Base-by-base conservation (phyloP, 2,113 vertebrate species). In the Rhodinocichla rosea region DNA sequence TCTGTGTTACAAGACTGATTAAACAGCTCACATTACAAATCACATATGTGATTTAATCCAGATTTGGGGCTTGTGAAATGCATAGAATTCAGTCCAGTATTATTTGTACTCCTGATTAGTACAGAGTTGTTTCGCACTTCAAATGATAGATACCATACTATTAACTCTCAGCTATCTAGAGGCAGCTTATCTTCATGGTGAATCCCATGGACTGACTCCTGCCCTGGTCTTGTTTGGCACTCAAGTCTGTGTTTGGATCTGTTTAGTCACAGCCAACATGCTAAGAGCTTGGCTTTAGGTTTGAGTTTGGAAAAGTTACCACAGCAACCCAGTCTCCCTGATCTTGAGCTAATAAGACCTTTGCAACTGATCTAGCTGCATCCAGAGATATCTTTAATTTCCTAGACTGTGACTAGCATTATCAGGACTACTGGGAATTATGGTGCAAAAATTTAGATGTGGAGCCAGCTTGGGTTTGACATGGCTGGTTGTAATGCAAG, bases 51-150 rank as follows among this genome's bases (percentile, higher is more conserved):
- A 82, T 94, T 89, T 92, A 89, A 82, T 84, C 47, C 78, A 76
- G 64, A 79, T 89, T 75, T 89, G 30, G 27, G 23, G 32, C 27
- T 84, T 89, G 37, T 71, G 78, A 91, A 94, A 59, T 52, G 45
- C 44, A 42, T 44, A 69, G 68, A 64, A 91, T 79, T 60, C 65
- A 82, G 49, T 91, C 60, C 56, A 59, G 62, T 90, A 82, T 39
- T 90, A 64, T 85, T 85, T 79, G 11, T 87, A 53, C 60, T 89
- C 57, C 56, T 87, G 39, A 87, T 92, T 75, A 85, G 13, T 52
- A 67, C 21, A 13, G 52, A 78, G 42, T 70, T 81, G 59, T 59
- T 79, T 73, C 79, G 39, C 30, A 44, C 56, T 87, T 91, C n/a
- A 44, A 37, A 18, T 78, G 33, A 55, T 62, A 52, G 74, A 37